Percentiles rank a stretch among this genome's conserved stretches.
phyloP scores from a whole-genome alignment of 2,113 vertebrate genomes.

The Rhineura floridana region DNA sequence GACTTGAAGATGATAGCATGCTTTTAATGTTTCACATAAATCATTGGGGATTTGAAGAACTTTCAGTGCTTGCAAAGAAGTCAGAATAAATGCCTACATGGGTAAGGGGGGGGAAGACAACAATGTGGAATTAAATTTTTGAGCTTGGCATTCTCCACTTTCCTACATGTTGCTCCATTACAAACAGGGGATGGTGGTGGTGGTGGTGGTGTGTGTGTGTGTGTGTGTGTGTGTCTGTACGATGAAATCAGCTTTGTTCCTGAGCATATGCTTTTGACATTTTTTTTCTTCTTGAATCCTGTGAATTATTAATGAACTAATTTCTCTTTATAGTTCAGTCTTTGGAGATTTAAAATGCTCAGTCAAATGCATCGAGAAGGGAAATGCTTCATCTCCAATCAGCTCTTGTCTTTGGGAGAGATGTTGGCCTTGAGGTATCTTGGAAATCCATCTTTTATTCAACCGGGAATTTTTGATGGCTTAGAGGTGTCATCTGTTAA shows the following conservation, averaged over 20 bases:
- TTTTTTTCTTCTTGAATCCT: constrained; percentile 77
- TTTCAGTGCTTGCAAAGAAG: constrained; percentile 69
- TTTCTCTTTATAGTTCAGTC: constrained; percentile 86
- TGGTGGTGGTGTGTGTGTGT: constrained; percentile 32
- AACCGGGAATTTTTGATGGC: constrained; percentile 73
- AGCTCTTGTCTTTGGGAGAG: constrained; percentile 71
- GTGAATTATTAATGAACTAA: constrained; percentile 88
- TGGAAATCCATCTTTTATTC: constrained; percentile 78
- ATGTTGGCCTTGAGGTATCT: constrained; percentile 77
- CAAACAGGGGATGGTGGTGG: constrained; percentile 55
- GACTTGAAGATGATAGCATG: constrained; percentile 74
- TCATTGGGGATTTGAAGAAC: constrained; percentile 79
- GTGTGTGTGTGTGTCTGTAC: no score
- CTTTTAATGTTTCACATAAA: constrained; percentile 77
- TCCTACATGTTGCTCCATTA: constrained; percentile 67
- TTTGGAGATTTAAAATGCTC: constrained; percentile 84
- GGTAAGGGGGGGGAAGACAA: constrained; percentile 71
- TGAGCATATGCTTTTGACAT: constrained; percentile 80
- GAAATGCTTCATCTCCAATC: constrained; percentile 76
- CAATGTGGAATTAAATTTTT: constrained; percentile 73
- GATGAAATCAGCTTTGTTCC: constrained; percentile 81
- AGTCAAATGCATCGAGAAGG: constrained; percentile 75
- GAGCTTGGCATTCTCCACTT: constrained; percentile 58
- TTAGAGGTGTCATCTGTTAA: constrained; percentile 73
- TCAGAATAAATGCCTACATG: constrained; percentile 71